phyloP scores from a whole-genome alignment of 2,113 vertebrate genomes.

The Electrona antarctica region DNA sequence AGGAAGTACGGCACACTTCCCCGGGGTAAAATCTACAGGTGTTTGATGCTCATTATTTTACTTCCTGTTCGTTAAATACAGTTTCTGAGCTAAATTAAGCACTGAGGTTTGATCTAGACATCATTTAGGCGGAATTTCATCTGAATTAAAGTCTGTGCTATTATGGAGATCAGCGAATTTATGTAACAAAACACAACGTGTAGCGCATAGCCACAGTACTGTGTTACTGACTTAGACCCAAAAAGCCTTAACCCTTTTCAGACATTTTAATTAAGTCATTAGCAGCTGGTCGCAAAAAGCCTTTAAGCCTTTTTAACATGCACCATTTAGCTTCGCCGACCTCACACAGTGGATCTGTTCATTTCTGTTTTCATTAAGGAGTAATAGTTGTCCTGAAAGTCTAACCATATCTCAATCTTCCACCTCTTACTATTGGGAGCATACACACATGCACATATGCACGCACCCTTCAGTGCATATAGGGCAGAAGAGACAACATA shows the following conservation, averaged over 20 bases:
- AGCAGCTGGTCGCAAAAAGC: conserved; percentile 12
- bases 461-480: not conserved
- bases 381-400: not conserved
- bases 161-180: not conserved
- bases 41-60: conserved; percentile 36
- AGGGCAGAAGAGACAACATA: too few species aligned
- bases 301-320: conserved; percentile 24
- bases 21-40: conserved; percentile 45
- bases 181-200: not conserved
- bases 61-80: not conserved
- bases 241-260: conserved; percentile 19
- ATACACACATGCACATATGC: conserved; percentile 7
- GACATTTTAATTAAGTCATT: conserved; percentile 8
- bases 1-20: conserved; percentile 32
- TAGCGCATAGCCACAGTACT: not conserved
- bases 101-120: conserved; percentile 5
- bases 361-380: conserved; percentile 10
- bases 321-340: not conserved
- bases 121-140: not conserved
- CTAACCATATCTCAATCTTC: not conserved
- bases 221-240: not conserved
- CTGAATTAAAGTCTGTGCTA: not conserved
- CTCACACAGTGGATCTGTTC: not conserved
- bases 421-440: not conserved
- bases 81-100: conserved; percentile 6